Percentiles rank a stretch among this genome's conserved stretches.
These are phyloP conservation scores for Agriopis aurantiaria DNA, from an alignment of 2,888 invertebrate species.

Conservation along the genomic window DNA sequence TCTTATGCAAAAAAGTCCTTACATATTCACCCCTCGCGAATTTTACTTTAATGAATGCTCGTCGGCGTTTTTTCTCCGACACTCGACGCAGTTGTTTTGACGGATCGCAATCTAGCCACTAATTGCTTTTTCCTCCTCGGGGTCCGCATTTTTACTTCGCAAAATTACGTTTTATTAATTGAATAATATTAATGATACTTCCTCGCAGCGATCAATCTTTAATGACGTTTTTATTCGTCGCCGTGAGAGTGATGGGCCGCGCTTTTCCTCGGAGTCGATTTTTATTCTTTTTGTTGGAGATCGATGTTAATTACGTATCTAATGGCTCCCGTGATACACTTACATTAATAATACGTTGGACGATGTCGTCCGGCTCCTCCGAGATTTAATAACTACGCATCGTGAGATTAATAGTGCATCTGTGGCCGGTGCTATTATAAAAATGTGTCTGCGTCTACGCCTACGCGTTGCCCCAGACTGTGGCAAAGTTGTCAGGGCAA, in stretches of 20 bases:
- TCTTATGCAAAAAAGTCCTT: conserved; percentile 86
- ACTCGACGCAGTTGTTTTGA: conserved; percentile 85
- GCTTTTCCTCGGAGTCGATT: conserved; percentile 64
- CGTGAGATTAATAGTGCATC: conserved; percentile 82
- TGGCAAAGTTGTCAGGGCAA: conserved; percentile 25
- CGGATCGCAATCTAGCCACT: conserved; percentile 86
- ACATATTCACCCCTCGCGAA: conserved; percentile 86
- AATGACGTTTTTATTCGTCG: conserved; percentile 84
- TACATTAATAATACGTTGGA: conserved; percentile 82
- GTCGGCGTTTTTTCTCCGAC: conserved; percentile 72
- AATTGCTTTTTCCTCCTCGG: conserved; percentile 85
- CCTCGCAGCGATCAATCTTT: conserved; percentile 83
- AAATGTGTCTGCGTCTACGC: conserved; percentile 56
- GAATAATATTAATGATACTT: conserved; percentile 87
- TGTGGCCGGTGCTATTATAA: conserved; percentile 76
- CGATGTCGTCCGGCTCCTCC: conserved; percentile 76
- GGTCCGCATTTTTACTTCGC: conserved; percentile 80
- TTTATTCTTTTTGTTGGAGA: conserved; percentile 69
- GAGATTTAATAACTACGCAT: conserved; percentile 82
- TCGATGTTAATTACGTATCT: conserved; percentile 85
- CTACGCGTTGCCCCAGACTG: conserved; percentile 29
- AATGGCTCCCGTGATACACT: conserved; percentile 86
- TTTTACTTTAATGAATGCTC: conserved; percentile 84
- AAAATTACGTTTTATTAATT: conserved; percentile 86
- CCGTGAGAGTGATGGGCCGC: conserved; percentile 69